These are phyloP conservation scores for Sebastolobus alascanus DNA, from an alignment of 2,797 vertebrate genomes.

Conservation along the genomic window DNA sequence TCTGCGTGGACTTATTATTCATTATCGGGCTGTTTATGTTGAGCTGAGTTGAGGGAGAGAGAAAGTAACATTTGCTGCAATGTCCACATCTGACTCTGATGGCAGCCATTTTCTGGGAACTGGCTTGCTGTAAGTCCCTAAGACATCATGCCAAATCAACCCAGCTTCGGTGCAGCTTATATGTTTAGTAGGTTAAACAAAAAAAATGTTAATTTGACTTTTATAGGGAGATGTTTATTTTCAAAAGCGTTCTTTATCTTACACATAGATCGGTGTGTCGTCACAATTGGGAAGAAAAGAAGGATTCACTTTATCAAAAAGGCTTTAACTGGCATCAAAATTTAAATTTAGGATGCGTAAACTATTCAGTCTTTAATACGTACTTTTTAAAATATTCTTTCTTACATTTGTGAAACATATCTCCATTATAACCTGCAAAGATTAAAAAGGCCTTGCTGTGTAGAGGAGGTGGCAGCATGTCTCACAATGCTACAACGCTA, in stretches of 20 bases:
- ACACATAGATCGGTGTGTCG: not conserved
- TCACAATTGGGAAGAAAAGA: not conserved
- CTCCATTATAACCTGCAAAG: constrained; percentile 8
- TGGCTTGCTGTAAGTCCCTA: not conserved
- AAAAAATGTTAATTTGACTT: not conserved
- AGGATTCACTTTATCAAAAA: not conserved
- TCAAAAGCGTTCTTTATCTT: not conserved
- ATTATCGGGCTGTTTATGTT: not conserved
- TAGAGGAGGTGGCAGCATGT: constrained; percentile 7
- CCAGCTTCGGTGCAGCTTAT: not conserved
- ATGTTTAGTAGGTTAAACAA: not conserved
- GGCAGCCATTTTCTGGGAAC: constrained; percentile 47
- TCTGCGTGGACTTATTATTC: not conserved
- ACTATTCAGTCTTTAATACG: not conserved
- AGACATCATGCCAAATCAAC: not conserved
- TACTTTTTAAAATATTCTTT: not conserved
- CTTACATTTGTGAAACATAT: not conserved
- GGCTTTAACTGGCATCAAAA: not conserved
- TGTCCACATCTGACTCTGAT: constrained; percentile 2
- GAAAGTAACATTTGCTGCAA: not conserved
- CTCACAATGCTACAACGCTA: constrained; percentile 36
- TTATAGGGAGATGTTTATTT: not conserved
- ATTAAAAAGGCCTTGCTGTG: constrained; percentile 13
- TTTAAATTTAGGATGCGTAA: not conserved
- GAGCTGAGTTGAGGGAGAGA: not conserved